A percentile compares a stretch with the other conserved stretches of the same genome.
These are phyloP conservation scores for Gambusia affinis DNA, from an alignment of 2,113 vertebrate genomes.

Conservation along the genomic window DNA sequence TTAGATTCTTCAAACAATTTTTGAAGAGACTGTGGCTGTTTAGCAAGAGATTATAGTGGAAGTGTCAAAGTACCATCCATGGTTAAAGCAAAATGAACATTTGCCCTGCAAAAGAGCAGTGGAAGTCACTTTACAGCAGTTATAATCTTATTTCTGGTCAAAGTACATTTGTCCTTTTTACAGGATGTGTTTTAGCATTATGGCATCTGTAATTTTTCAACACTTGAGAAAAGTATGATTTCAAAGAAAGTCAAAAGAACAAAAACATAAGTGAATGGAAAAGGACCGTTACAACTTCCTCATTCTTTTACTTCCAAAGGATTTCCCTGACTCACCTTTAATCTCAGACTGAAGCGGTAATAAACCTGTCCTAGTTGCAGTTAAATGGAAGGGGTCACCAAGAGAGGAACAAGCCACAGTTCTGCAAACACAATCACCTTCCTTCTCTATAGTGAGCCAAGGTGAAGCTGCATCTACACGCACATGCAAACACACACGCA, in stretches of 20 bases:
- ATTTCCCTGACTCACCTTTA: constrained; percentile 34
- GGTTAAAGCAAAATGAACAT: background rate
- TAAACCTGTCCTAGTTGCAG: background rate
- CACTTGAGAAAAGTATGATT: no score
- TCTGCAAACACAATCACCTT: constrained; percentile 10
- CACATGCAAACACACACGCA: background rate
- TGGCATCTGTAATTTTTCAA: background rate
- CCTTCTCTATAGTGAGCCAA: constrained; percentile 2
- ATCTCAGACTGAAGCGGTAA: constrained; percentile 31
- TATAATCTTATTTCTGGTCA: background rate
- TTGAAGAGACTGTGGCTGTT: no score
- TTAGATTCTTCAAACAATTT: no score
- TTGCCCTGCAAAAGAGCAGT: background rate
- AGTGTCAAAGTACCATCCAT: background rate
- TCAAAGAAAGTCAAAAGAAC: no score
- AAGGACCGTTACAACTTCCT: constrained; percentile 43
- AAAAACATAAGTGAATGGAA: background rate
- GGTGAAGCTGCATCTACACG: background rate
- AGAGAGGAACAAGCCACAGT: constrained; percentile 27
- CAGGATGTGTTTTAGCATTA: background rate
- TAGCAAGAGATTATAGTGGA: no score
- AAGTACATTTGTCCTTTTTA: background rate
- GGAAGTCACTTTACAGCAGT: background rate
- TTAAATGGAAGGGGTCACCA: constrained; percentile 3
- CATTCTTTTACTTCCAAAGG: constrained; percentile 51